Base-by-base conservation (phyloP, 2,888 invertebrate genomes). In the Apeira syringaria region DNA sequence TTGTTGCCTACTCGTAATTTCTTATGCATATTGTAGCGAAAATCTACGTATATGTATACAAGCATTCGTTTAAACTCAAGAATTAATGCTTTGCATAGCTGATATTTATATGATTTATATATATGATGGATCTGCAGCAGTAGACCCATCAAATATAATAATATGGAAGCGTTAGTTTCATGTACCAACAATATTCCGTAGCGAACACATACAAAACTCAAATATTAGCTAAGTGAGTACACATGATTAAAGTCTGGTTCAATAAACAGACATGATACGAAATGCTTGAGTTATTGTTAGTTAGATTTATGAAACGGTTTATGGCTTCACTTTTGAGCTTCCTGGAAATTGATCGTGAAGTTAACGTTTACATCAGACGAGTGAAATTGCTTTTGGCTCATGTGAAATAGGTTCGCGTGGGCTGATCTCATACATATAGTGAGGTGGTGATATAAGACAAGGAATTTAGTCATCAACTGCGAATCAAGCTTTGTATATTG, bases 81-180 rank as follows among this genome's bases (percentile, higher is more conserved):
- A n/a, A n/a, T n/a, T n/a, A n/a, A n/a, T n/a, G n/a, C n/a, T n/a
- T n/a, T n/a, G n/a, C n/a, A n/a, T n/a, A n/a, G n/a, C n/a, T n/a
- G n/a, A n/a, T n/a, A n/a, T n/a, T n/a, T n/a, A n/a, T n/a, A n/a
- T n/a, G n/a, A n/a, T n/a, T n/a, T n/a, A n/a, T n/a, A n/a, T n/a
- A n/a, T n/a, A n/a, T n/a, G n/a, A n/a, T n/a, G n/a, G n/a, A n/a
- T n/a, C n/a, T n/a, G n/a, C n/a, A n/a, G n/a, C n/a, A n/a, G n/a
- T n/a, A n/a, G n/a, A n/a, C n/a, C n/a, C n/a, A n/a, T n/a, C n/a
- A n/a, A n/a, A n/a, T n/a, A n/a, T n/a, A 9, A 32, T 27, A 27
- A 37, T 29, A 45, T 39, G 43, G 43, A 28, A 46, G 44, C 34
- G 39, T 10, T 32, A 41, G 44, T 30, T 40, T 38, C 26, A 50